Evolutionary conservation across 2,113 vertebrate species (phyloP).

Genomic region (Orycteropus afer): DNA sequence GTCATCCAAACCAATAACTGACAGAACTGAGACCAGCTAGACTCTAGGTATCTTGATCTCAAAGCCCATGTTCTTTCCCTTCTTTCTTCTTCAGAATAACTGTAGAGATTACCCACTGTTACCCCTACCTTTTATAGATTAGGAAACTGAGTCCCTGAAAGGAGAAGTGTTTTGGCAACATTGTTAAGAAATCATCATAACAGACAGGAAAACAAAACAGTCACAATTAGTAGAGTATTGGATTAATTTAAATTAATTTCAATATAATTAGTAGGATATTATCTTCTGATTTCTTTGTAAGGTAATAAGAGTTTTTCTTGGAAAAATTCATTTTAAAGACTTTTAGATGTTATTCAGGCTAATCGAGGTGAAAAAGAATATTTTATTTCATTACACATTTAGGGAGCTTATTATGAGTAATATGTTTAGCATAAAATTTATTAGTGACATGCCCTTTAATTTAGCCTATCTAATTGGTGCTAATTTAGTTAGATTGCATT

Average conservation of each 20-base stretch:
- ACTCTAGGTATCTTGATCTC: not conserved
- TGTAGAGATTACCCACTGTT: not conserved
- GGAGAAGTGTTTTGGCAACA: constrained; percentile 46
- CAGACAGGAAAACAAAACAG: constrained; percentile 7
- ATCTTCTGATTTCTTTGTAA: constrained; percentile 42
- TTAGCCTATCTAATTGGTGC: constrained; percentile 89
- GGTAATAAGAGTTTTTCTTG: not conserved
- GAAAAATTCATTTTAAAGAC: constrained; percentile 78
- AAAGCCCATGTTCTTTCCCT: not conserved
- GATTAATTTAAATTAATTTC: too few species aligned
- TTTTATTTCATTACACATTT: constrained; percentile 87
- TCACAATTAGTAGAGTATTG: not conserved
- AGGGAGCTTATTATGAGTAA: constrained; percentile 86
- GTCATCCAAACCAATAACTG: not conserved
- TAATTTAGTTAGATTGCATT: constrained; percentile 90
- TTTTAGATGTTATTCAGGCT: constrained; percentile 80
- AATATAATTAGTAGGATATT: too few species aligned
- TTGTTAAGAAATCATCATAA: constrained; percentile 26
- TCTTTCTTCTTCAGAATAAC: not conserved
- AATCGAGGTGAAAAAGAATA: constrained; percentile 83
- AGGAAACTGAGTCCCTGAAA: constrained; percentile 57
- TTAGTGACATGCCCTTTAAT: constrained; percentile 90
- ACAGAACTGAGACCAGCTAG: not conserved
- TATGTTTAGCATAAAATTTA: constrained; percentile 91
- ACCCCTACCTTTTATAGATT: constrained; percentile 7